These are phyloP conservation scores for Drosophila limbata DNA, from an alignment of 2,888 invertebrate species.

Conservation along the genomic window DNA sequence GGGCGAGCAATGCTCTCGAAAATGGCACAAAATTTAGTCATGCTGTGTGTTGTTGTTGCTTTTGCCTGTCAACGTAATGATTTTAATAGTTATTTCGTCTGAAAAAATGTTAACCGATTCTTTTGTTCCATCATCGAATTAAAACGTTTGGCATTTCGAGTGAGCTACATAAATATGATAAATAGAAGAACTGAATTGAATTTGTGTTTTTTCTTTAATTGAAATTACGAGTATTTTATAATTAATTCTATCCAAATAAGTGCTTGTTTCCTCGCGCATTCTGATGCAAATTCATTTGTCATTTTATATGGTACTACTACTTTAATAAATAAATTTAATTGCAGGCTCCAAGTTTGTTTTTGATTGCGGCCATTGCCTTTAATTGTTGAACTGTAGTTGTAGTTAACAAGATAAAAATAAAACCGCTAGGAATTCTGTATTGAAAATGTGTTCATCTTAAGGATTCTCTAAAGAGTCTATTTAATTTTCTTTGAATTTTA, in stretches of 20 bases:
- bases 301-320: conserved; percentile 1
- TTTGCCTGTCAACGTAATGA: conserved; percentile 61
- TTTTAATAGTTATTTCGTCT: conserved; percentile 45
- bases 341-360: conserved; percentile 18
- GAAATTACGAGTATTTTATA: conserved; percentile 12
- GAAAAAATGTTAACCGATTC: conserved; percentile 30
- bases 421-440: conserved; percentile 4
- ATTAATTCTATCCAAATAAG: not conserved
- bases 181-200: conserved; percentile 18
- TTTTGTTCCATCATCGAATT: conserved; percentile 35
- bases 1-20: conserved; percentile 69
- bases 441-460: not conserved
- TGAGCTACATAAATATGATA: conserved; percentile 24
- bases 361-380: conserved; percentile 52
- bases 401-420: conserved; percentile 9
- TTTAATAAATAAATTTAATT: conserved; percentile 15
- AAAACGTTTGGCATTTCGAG: conserved; percentile 47
- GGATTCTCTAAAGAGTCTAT: not conserved
- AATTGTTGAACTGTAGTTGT: conserved; percentile 43
- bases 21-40: conserved; percentile 67
- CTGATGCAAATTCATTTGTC: conserved; percentile 8
- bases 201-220: conserved; percentile 2
- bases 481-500: not conserved
- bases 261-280: not conserved
- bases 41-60: conserved; percentile 30